Evolutionary conservation across 1,140 invertebrate species (phyloP).

Genomic region (Diploscapter pachys): DNA sequence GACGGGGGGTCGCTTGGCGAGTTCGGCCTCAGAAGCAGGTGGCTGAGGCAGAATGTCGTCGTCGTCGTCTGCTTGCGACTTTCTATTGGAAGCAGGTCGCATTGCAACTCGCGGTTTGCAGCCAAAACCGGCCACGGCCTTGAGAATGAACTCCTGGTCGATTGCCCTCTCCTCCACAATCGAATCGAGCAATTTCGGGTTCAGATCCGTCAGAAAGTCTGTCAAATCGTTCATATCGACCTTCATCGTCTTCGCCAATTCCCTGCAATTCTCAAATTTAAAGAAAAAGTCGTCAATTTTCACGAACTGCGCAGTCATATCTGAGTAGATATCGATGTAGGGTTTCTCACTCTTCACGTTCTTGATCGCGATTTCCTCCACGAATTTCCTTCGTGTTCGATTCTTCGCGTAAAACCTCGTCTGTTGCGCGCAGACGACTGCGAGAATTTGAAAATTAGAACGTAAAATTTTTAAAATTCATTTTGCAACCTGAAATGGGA

Average conservation of each 20-base stretch:
- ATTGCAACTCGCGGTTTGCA: conserved; percentile 31
- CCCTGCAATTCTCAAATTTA: conserved; percentile 27
- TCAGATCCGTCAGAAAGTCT: conserved; percentile 34
- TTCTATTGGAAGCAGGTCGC: conserved; percentile 24
- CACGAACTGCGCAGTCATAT: conserved; percentile 36
- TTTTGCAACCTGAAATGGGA: too few species aligned
- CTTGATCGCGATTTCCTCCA: conserved; percentile 34
- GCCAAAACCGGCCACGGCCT: conserved; percentile 31
- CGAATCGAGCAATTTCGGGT: conserved; percentile 28
- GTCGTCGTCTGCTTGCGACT: conserved; percentile 13
- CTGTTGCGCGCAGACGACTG: too few species aligned
- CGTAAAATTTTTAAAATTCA: too few species aligned
- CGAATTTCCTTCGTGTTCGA: conserved; percentile 29
- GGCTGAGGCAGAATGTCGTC: conserved; percentile 33
- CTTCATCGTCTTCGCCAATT: conserved; percentile 37
- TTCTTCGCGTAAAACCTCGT: conserved; percentile 4
- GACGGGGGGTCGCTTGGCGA: conserved; percentile 60
- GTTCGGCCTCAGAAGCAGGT: conserved; percentile 18
- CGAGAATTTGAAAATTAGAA: too few species aligned
- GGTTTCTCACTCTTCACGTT: conserved; percentile 44
- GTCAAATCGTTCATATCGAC: conserved; percentile 33
- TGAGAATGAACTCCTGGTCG: conserved; percentile 11
- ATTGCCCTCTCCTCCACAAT: conserved; percentile 20
- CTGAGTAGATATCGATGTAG: conserved; percentile 39
- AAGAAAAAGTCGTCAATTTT: conserved; percentile 25